Base-by-base conservation (phyloP, 2,113 vertebrate genomes). In the Clarias magur region DNA sequence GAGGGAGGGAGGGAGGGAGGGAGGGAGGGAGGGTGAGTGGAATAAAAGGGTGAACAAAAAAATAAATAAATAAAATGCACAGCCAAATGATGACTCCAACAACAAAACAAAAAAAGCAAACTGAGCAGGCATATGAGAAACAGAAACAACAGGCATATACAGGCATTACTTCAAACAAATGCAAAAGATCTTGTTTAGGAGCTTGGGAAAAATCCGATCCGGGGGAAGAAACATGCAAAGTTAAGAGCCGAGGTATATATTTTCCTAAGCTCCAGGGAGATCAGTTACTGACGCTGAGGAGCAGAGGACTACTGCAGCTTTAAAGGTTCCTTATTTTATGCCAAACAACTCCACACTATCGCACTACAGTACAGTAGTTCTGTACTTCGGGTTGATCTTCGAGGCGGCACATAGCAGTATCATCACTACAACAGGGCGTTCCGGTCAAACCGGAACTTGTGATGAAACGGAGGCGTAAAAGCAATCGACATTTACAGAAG, bases 21-120 rank as follows among this genome's bases (percentile, higher is more conserved):
- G 34, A 3, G 2, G 21, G 56, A 19, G 60, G 59, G 60, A 94
- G 85, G 56, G 42, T 72, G 86, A 84, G 79, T 81, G 34, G 72
- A 75, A 21, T 59, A 48, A 75, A 57, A 91, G 96, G 21, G 17
- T 21, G 48, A 34, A 80, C 78, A 80, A 17, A 38, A 72, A 67
- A 67, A 5, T 34, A 2, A 72, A 48, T 1, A 38, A 97, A 97
- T 38, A 48, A 7, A 97, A 98, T 93, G 96, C 94, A 87, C 86
- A 85, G 95, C 94, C 96, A 97, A 95, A 88, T 92, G 96, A 97
- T 87, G 83, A 88, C 94, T 62, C 79, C 78, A 80, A 38, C 13
- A 16, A 53, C 13, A n/a, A 78, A 56, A 16, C 30, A 12, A 81
- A 63, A 25, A 34, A 63, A 34, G 12, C 15, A 19, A 83, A 53